Percentiles rank a stretch among this genome's conserved stretches.
Conservation (phyloP, 1,140 invertebrate genomes). For the Subanguina moxae region DNA sequence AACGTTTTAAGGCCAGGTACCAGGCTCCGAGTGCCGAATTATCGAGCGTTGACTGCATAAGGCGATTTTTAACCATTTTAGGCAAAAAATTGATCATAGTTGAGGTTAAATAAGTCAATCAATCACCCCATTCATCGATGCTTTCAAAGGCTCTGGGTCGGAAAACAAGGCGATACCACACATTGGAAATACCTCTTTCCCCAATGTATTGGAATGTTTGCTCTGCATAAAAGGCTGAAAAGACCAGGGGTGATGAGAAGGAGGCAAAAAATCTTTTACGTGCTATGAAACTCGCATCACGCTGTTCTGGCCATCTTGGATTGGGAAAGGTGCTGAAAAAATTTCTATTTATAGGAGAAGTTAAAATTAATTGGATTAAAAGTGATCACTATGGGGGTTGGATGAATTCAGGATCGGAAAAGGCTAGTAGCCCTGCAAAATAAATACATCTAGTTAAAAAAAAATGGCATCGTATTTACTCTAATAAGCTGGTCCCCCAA, state of each 20-base stretch:
- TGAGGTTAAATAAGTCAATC: slow-evolving; percentile 28
- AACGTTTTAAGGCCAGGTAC: too few species aligned
- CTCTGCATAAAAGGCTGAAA: slow-evolving; percentile 74
- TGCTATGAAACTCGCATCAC: slow-evolving; percentile 86
- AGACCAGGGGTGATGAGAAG: neutral
- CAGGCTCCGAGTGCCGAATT: too few species aligned
- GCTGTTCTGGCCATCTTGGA: slow-evolving; percentile 75
- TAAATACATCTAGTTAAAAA: slow-evolving; percentile 35
- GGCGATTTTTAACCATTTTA: neutral
- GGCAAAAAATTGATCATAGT: slow-evolving; percentile 5
- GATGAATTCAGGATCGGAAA: slow-evolving; percentile 62
- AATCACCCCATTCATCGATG: slow-evolving; percentile 44
- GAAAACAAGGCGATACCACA: slow-evolving; percentile 44
- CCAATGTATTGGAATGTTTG: slow-evolving; percentile 47
- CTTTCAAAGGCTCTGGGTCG: slow-evolving; percentile 36
- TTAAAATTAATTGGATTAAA: too few species aligned
- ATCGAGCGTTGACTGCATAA: neutral
- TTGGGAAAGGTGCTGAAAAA: slow-evolving; percentile 72
- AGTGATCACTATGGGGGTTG: slow-evolving; percentile 67
- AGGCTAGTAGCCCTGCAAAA: slow-evolving; percentile 34
- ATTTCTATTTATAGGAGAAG: too few species aligned
- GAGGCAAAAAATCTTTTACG: slow-evolving; percentile 50
- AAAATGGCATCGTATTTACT: slow-evolving; percentile 2
- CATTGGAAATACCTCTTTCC: slow-evolving; percentile 42
- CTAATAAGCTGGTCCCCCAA: neutral